Evolutionary conservation across 2,113 vertebrate species (phyloP).

Genomic region (Gasterosteus aculeatus): DNA sequence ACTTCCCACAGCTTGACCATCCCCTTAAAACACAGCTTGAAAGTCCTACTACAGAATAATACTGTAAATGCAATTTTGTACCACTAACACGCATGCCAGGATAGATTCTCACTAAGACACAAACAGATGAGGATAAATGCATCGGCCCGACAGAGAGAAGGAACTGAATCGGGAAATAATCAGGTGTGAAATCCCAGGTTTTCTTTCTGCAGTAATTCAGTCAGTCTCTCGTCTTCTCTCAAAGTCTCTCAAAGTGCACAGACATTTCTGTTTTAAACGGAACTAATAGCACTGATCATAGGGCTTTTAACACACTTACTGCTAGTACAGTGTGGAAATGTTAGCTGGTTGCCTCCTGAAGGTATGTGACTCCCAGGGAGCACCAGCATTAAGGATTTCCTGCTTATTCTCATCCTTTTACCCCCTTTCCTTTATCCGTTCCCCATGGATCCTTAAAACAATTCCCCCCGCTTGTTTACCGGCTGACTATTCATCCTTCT

Average conservation of each 20-base stretch:
- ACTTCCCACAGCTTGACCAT: background rate
- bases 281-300: conserved; percentile 25
- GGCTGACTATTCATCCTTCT: conserved; percentile 3
- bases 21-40: conserved; percentile 3
- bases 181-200: conserved; percentile 59
- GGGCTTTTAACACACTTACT: conserved; percentile 10
- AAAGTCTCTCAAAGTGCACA: background rate
- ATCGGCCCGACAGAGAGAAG: conserved; percentile 21
- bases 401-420: background rate
- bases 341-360: background rate
- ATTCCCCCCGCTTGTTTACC: background rate
- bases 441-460: background rate
- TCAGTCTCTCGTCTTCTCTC: conserved; percentile 13
- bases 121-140: conserved; percentile 35
- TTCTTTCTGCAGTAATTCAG: conserved; percentile 31
- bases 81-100: background rate
- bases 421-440: background rate
- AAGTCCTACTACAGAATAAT: conserved; percentile 3
- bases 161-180: conserved; percentile 48
- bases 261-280: conserved; percentile 37
- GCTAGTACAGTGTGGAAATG: conserved; percentile 2
- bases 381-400: conserved; percentile 9
- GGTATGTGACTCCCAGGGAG: background rate
- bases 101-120: background rate
- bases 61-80: conserved; percentile 17